Percentiles rank a stretch among this genome's conserved stretches.
Conservation (phyloP, 1,140 invertebrate genomes). For the Prorops nasuta region DNA sequence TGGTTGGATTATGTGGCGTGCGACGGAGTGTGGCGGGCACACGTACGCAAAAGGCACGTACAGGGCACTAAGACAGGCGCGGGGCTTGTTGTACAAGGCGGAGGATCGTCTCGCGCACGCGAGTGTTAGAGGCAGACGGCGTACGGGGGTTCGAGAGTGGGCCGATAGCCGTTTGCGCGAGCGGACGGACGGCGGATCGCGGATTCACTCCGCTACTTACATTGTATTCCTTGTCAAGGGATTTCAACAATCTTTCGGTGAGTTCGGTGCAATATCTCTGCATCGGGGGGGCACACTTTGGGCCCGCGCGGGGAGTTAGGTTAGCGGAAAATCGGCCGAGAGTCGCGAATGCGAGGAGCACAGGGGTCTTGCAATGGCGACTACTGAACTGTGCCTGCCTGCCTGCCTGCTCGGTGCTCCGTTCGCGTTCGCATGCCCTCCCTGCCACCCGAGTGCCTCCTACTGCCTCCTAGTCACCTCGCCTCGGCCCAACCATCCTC, state of each 20-base stretch:
- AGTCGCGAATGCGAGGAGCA: constrained; percentile 46
- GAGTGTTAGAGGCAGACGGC: constrained; percentile 40
- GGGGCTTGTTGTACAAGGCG: constrained; percentile 19
- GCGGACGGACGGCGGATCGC: constrained; percentile 46
- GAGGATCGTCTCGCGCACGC: constrained; percentile 30
- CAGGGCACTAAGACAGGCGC: no score
- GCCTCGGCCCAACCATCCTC: constrained; percentile 35
- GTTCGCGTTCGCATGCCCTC: constrained; percentile 51
- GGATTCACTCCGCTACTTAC: constrained; percentile 57
- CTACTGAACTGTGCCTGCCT: constrained; percentile 48
- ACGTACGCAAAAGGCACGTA: not conserved
- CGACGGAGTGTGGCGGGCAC: no score
- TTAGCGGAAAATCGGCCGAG: constrained; percentile 41
- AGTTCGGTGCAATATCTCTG: constrained; percentile 65
- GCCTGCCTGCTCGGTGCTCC: no score
- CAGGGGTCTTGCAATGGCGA: constrained; percentile 53
- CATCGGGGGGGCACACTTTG: constrained; percentile 54
- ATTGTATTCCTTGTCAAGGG: constrained; percentile 68
- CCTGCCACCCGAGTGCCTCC: constrained; percentile 52
- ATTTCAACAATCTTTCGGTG: constrained; percentile 65
- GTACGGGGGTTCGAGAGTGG: constrained; percentile 49
- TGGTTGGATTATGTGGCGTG: no score
- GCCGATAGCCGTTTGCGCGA: constrained; percentile 54
- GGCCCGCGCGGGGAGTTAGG: constrained; percentile 43
- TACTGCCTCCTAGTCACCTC: no score